Conservation (phyloP, 2,888 invertebrate genomes). For the Tipula lateralis region DNA sequence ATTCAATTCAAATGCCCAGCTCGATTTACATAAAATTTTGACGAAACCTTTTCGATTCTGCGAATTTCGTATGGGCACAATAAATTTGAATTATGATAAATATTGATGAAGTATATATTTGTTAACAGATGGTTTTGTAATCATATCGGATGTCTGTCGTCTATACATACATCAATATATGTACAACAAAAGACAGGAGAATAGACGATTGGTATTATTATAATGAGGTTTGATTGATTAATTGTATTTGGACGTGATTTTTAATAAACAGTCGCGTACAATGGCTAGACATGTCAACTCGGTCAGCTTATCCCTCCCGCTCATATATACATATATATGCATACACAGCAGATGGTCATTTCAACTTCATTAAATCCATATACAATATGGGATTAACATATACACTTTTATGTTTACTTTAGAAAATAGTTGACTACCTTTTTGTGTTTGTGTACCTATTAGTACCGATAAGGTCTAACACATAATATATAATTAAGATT, state of each 20-base stretch:
- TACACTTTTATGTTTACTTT: neutral
- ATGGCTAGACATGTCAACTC: neutral
- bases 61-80: neutral
- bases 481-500: neutral
- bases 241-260: neutral
- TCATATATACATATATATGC: neutral
- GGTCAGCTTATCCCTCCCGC: neutral
- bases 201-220: neutral
- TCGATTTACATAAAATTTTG: neutral
- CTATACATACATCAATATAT: neutral
- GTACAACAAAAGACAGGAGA: too few species aligned
- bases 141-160: neutral
- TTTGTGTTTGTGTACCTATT: neutral
- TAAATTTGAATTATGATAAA: conserved; percentile 24
- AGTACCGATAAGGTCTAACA: neutral
- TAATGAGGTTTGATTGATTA: conserved; percentile 24
- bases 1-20: conserved; percentile 8
- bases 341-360: neutral
- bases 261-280: neutral
- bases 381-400: neutral
- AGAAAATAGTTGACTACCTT: neutral
- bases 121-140: conserved; percentile 19
- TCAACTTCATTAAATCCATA: neutral
- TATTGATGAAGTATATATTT: neutral
- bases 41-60: neutral